Conservation (phyloP, 2,888 invertebrate genomes). For the Hoplodrina blanda region DNA sequence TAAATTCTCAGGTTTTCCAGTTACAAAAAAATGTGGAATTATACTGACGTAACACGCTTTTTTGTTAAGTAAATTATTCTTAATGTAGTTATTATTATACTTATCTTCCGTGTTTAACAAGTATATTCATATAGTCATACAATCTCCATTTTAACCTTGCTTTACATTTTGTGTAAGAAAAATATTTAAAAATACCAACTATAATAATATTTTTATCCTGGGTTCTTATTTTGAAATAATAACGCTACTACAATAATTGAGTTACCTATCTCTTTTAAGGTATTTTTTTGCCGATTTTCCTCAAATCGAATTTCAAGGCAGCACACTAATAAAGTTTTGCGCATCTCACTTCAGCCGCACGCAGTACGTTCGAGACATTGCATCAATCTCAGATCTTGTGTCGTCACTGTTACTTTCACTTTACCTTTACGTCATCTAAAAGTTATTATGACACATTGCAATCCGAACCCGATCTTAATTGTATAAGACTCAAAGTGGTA, state of each 20-base stretch:
- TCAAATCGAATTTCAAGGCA: background rate
- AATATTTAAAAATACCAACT: background rate
- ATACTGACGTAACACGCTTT: background rate
- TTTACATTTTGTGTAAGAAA: background rate
- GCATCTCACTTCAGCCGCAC: slow-evolving; percentile 2
- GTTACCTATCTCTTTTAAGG: too few species aligned
- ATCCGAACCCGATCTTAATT: slow-evolving; percentile 2
- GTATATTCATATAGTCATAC: background rate
- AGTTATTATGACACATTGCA: slow-evolving; percentile 53
- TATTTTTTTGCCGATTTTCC: background rate
- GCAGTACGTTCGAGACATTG: slow-evolving; percentile 39
- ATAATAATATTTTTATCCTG: too few species aligned
- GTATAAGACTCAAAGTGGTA: slow-evolving; percentile 6
- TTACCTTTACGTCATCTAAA: slow-evolving; percentile 58
- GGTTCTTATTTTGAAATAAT: too few species aligned
- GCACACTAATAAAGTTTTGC: slow-evolving; percentile 12
- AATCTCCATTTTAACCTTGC: background rate
- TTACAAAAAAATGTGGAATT: background rate
- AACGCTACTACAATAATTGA: too few species aligned
- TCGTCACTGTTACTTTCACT: slow-evolving; percentile 68
- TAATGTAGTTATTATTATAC: background rate
- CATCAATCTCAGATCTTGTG: slow-evolving; percentile 54
- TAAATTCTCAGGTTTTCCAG: slow-evolving; percentile 1
- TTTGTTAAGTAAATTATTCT: background rate
- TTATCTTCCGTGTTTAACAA: background rate